Percentiles rank a stretch among this genome's conserved stretches.
phyloP scores from a whole-genome alignment of 2,888 invertebrate genomes.

The Drosophila nigricruria region DNA sequence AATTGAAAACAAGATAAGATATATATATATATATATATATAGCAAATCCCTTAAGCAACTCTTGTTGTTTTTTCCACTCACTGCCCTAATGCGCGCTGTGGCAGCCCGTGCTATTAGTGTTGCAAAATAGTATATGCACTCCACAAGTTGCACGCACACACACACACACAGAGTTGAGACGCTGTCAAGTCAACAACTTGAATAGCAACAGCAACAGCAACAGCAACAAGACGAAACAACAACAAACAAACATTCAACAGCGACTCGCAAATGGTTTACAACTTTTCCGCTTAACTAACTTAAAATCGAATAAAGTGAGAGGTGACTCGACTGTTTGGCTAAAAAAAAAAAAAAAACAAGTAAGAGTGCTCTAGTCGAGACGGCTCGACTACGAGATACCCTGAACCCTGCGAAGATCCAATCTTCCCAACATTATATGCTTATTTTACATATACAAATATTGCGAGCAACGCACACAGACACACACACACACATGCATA shows the following conservation, averaged over 20 bases:
- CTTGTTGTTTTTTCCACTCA: background rate
- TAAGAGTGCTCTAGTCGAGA: no score
- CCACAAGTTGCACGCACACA: slow-evolving; percentile 61
- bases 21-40: no score
- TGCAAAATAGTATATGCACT: slow-evolving; percentile 59
- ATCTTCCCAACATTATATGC: no score
- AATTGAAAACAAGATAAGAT: background rate
- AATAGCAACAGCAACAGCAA: slow-evolving; percentile 17
- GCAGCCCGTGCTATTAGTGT: slow-evolving; percentile 36
- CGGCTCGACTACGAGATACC: no score
- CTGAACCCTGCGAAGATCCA: no score
- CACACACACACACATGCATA: no score
- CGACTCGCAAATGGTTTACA: slow-evolving; percentile 68
- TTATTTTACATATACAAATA: no score
- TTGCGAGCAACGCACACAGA: no score
- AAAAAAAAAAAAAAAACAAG: background rate
- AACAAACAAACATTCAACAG: slow-evolving; percentile 38
- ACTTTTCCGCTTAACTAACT: slow-evolving; percentile 73
- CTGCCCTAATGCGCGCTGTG: slow-evolving; percentile 18
- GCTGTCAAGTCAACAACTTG: slow-evolving; percentile 37
- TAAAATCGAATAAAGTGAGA: slow-evolving; percentile 66
- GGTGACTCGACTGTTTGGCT: slow-evolving; percentile 24
- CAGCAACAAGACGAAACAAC: slow-evolving; percentile 12
- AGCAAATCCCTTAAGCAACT: background rate
- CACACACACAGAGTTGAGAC: slow-evolving; percentile 17